Base-by-base conservation (phyloP, 1,140 invertebrate genomes). In the Calephelis nemesis region DNA sequence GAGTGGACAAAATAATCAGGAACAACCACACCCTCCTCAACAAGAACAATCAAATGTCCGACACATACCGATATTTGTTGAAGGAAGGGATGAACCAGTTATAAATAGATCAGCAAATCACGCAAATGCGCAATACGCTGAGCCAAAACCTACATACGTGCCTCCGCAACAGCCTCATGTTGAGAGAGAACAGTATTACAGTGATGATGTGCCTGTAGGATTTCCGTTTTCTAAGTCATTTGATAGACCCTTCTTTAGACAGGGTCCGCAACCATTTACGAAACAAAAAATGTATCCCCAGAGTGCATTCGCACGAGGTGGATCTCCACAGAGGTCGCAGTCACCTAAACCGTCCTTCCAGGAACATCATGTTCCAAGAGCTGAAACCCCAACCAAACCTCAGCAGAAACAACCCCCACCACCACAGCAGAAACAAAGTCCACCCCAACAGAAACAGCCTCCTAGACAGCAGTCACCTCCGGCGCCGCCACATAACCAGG, bases 31-130 rank as follows among this genome's bases (percentile, higher is more conserved):
- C 63, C 84, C 90, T 4, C 79, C 74, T 13, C 85, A 89, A 60
- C 70, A 79, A 40, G 45, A 68, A 60, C 74, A 74, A 7, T 83
- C 83, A 19, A 89, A 89, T 54, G 95, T 97, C 12, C 93, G 96
- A 74, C 96, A 97, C 79, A 97, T 98, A 84, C 97, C 97, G 4
- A 98, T 98, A 50, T 96, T 96, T 74, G 96, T 97, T 0, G 97
- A 98, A 87, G 96, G 96, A 19, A 90, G 96, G 48, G 95, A 96
- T 75, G 94, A 95, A 74, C 95, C 95, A 1, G 93, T 96, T 4
- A 92, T 96, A 19, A 94, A 95, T 58, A 95, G 93, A 65, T 91
- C 92, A 19, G 79, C 81, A 2, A 88, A 92, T 42, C 80, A 83
- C 67, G 80, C 79, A 39, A 75, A 40, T 12, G 12, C 86, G 39